Conservation (phyloP, 1,140 invertebrate genomes). For the Drosophila pallidifrons region DNA sequence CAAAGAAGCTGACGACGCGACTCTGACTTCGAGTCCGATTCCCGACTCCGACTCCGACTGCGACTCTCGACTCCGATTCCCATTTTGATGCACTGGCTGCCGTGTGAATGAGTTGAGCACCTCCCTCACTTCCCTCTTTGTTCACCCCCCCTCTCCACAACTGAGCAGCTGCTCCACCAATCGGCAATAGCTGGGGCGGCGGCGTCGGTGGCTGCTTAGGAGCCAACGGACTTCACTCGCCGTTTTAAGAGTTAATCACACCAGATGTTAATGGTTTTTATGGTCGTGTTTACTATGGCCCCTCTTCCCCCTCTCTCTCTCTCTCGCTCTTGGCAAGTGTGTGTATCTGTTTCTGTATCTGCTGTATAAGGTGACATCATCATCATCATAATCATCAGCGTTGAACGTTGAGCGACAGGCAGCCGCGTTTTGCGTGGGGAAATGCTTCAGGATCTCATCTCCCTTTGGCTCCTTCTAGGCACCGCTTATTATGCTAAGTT, state of each 20-base stretch:
- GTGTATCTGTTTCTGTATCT: slow-evolving; percentile 15
- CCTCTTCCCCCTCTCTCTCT: neutral
- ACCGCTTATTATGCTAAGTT: slow-evolving; percentile 34
- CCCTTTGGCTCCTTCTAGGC: neutral
- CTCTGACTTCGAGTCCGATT: slow-evolving; percentile 29
- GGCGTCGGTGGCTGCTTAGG: slow-evolving; percentile 49
- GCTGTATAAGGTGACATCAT: slow-evolving; percentile 70
- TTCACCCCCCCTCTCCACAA: neutral
- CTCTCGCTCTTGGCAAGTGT: slow-evolving; percentile 4
- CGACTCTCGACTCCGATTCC: slow-evolving; percentile 23
- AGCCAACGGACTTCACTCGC: slow-evolving; percentile 46
- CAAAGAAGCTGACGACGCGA: slow-evolving; percentile 61
- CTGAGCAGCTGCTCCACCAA: slow-evolving; percentile 44
- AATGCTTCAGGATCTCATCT: neutral
- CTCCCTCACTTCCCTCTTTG: neutral
- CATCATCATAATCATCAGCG: slow-evolving; percentile 50
- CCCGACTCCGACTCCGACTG: slow-evolving; percentile 30
- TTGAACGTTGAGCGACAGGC: slow-evolving; percentile 27
- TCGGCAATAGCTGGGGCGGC: slow-evolving; percentile 38
- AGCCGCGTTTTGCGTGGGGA: slow-evolving; percentile 22
- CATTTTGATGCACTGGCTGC: slow-evolving; percentile 59
- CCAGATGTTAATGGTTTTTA: slow-evolving; percentile 84
- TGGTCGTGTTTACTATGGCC: slow-evolving; percentile 72
- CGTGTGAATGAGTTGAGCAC: slow-evolving; percentile 68
- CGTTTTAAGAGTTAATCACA: slow-evolving; percentile 80